A percentile compares a stretch with the other conserved stretches of the same genome.
phyloP scores from a whole-genome alignment of 1,140 invertebrate genomes.

The Drosophila mayri region DNA sequence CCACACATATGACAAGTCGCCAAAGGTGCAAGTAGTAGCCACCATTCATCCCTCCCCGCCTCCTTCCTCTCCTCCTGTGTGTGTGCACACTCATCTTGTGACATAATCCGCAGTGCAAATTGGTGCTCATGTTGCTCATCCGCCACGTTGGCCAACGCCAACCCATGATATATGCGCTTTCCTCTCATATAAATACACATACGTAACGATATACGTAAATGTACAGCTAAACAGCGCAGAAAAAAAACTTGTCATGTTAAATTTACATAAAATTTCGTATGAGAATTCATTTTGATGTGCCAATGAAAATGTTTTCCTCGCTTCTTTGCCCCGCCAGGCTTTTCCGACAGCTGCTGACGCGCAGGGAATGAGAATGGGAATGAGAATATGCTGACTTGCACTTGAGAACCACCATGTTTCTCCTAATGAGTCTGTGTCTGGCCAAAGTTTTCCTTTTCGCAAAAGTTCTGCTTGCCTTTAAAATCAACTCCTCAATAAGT shows the following conservation, averaged over 20 bases:
- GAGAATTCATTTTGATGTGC: slow-evolving; percentile 69
- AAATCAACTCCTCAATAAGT: slow-evolving; percentile 39
- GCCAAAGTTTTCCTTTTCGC: slow-evolving; percentile 8
- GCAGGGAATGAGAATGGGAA: slow-evolving; percentile 12
- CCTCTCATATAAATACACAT: slow-evolving; percentile 10
- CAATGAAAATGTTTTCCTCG: slow-evolving; percentile 58
- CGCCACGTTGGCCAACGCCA: slow-evolving; percentile 53
- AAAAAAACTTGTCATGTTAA: slow-evolving; percentile 72
- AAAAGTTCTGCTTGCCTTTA: slow-evolving; percentile 22
- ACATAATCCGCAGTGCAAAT: slow-evolving; percentile 76
- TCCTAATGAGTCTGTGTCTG: slow-evolving; percentile 39
- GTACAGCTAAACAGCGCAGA: slow-evolving; percentile 17
- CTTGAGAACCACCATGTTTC: slow-evolving; percentile 34
- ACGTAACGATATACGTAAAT: slow-evolving; percentile 8
- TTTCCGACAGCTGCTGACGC: slow-evolving; percentile 41
- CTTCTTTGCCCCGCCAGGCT: slow-evolving; percentile 5
- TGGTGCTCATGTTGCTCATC: slow-evolving; percentile 74
- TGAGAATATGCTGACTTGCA: slow-evolving; percentile 36
- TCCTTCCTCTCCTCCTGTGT: not conserved
- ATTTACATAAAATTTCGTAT: slow-evolving; percentile 69
- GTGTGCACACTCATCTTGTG: slow-evolving; percentile 33
- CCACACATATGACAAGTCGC: slow-evolving; percentile 70
- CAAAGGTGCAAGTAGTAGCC: slow-evolving; percentile 28
- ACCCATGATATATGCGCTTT: slow-evolving; percentile 40
- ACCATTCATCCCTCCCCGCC: not conserved